Conservation (phyloP, 2,113 vertebrate genomes). For the Podilymbus podiceps region DNA sequence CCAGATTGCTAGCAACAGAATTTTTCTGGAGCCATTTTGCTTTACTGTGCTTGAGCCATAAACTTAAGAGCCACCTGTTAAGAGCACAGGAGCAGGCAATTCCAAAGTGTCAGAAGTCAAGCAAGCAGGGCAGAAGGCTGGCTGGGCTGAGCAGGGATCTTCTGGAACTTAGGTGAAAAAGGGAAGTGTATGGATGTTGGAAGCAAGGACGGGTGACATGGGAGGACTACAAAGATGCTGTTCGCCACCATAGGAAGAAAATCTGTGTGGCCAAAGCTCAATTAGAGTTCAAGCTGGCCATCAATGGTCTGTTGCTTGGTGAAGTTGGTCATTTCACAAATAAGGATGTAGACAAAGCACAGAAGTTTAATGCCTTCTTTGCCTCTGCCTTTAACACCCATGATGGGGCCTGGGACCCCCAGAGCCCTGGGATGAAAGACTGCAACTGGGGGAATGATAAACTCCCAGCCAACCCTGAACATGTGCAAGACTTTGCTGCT, state of each 20-base stretch:
- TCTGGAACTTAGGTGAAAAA: neutral
- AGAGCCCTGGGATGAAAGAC: neutral
- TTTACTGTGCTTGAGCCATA: neutral
- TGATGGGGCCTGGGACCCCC: too few relatives aligned
- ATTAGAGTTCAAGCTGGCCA: neutral
- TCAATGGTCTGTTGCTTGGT: neutral
- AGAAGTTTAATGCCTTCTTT: neutral
- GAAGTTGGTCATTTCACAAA: neutral
- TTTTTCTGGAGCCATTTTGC: neutral
- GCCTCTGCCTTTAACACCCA: neutral
- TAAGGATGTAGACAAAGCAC: neutral
- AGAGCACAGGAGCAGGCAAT: neutral
- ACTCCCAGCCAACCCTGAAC: neutral
- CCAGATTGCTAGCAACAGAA: neutral
- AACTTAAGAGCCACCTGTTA: neutral
- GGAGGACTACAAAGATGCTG: neutral
- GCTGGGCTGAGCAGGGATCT: neutral
- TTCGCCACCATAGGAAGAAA: neutral
- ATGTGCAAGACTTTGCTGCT: neutral
- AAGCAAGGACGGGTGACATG: neutral
- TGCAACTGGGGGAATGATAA: neutral
- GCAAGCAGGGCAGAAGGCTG: rapidly evolving
- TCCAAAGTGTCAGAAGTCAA: neutral
- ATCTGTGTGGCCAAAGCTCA: neutral
- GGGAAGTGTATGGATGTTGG: neutral